phyloP scores from a whole-genome alignment of 2,797 vertebrate species.

The Falco peregrinus region DNA sequence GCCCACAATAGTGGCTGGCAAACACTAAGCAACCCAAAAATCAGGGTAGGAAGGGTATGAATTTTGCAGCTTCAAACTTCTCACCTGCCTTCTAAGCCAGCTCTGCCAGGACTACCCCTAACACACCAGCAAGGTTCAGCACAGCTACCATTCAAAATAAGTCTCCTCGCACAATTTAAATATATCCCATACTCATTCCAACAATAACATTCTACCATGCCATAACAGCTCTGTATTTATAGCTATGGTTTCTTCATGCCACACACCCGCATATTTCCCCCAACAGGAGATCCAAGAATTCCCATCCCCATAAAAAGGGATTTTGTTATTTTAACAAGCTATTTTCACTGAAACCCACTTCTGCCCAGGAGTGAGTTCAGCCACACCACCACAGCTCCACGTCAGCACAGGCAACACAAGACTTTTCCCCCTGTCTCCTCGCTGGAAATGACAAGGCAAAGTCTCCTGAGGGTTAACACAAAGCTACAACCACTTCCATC shows the following conservation, averaged over 20 bases:
- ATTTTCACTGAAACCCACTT: background rate
- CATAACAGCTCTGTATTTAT: background rate
- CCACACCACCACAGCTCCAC: background rate
- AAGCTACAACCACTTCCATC: conserved; percentile 49
- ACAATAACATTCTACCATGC: background rate
- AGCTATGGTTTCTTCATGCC: background rate
- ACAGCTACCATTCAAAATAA: background rate
- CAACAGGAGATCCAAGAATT: background rate
- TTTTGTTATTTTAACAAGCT: background rate
- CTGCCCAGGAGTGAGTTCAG: background rate
- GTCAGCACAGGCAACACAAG: background rate
- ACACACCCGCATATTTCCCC: fast-evolving
- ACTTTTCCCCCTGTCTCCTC: background rate
- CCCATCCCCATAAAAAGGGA: background rate
- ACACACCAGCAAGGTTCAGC: background rate
- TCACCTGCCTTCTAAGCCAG: background rate
- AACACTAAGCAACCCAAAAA: background rate
- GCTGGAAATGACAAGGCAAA: background rate
- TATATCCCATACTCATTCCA: background rate
- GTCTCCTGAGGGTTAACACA: conserved; percentile 2
- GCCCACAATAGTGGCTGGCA: fast-evolving
- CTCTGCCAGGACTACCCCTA: background rate
- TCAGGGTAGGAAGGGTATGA: background rate
- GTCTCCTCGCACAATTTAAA: background rate
- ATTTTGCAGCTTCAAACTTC: background rate